Base-by-base conservation (phyloP, 2,888 invertebrate genomes). In the Stenolophus ochropezus region DNA sequence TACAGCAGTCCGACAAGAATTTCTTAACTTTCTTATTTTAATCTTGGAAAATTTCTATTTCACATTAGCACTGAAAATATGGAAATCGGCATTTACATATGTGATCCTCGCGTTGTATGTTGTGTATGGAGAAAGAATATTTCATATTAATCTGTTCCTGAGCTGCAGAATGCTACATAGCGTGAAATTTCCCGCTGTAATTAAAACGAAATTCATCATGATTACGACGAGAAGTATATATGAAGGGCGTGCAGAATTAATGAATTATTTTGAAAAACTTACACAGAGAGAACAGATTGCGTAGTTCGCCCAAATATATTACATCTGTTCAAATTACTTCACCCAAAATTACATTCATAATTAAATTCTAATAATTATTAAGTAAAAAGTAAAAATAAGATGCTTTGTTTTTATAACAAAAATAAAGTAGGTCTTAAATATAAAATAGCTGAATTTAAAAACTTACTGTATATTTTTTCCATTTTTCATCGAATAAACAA, bases 11-110 rank as follows among this genome's bases (percentile, higher is more conserved):
- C 65, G 65, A 33, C 20, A 5, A 18, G 33, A 69, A 33, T 69
- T 33, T 18, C 33, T 69, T 33, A 69, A 69, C 65, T 69, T 69
- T 69, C 65, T 69, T 69, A 69, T 69, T 69, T 42, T 69, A 69
- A 69, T 69, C 65, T 27, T 33, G 65, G 33, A 69, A 69, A 69
- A 33, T 69, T 69, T 69, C 65, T 69, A 42, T 69, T 69, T 33
- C 25, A 21, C 25, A 61, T 61, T 61, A 61, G 61, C 25, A 14
- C 25, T 25, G 25, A n/a, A 25, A 61, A n/a, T 56, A 56, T 56
- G 56, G 56, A 56, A 56, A 56, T 56, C 14, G 4, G 4, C 14
- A 61, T 61, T 61, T 61, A 25, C 61, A 61, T 61, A 61, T 27
- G 11, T 61, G 53, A 53, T 23, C 23, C n/a, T 61, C 25, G 23